Evolutionary conservation across 1,140 invertebrate species (phyloP), one percentile per base, ranked within the genome.

Genomic region (Hycleus cichorii): DNA sequence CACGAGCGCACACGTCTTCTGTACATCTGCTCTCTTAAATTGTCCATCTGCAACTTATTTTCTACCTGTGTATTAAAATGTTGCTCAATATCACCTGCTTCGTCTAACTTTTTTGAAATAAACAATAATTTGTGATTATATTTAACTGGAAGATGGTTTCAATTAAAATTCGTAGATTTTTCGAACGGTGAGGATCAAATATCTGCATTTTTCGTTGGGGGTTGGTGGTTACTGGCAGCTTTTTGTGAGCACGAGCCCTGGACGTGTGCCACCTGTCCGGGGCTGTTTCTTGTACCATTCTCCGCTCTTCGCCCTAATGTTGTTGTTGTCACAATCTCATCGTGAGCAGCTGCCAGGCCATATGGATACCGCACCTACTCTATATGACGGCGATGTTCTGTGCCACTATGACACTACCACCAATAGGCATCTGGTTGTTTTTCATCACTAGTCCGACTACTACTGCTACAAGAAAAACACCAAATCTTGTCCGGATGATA

Each of bases 211-310:
- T 18, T 44, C 42, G 18, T 52, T 40, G 39, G 12, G 12, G 40
- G 45, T 52, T 43, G 40, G 39, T 44, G 39, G 39, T 6, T 26
- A 46, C 18, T 25, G 39, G 11, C 49, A 12, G 26, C 47, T 48
- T 48, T 26, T 11, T 27, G 42, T 38, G 26, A 56, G 45, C 53
- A 56, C 45, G 53, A 56, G 53, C 53, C 47, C 53, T 48, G 39
- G 45, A 56, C 53, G 53, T 56, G 53, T 39, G 53, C 53, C 53
- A 56, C 53, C 53, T 56, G 53, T 56, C 53, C 39, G 32, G 32
- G 32, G 32, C 32, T 32, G 32, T 32, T 32, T 32, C 4, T 32
- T 32, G 32, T 7, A 32, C 32, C 18, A 18, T 18, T 18, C 45
- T 43, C 43, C 11, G 11, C 51, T 12, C 27, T 38, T 10, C 53